Evolutionary conservation across 2,113 vertebrate genomes (phyloP), one percentile per base, ranked within the genome.

Genomic region (Dromiciops gliroides): DNA sequence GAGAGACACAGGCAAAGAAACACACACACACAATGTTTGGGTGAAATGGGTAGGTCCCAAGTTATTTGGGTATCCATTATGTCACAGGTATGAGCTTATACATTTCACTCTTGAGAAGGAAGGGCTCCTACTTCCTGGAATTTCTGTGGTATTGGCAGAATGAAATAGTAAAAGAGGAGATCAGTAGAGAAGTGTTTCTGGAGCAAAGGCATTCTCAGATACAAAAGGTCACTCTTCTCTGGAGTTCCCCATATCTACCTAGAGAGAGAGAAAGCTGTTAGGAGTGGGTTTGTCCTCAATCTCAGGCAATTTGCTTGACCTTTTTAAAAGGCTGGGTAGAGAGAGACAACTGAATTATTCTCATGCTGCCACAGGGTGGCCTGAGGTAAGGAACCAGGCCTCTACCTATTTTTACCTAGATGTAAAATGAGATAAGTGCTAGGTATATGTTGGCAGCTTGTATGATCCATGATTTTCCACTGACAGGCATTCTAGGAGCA

Each of bases 371-470:
- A 19, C 44, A 16, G 67, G 16, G 37, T 75, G 5, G 16, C 67
- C 67, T 75, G 67, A 75, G 67, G 83, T 60, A 60, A 83, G 89
- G 56, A 2, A 94, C 22, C 49, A 48, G 49, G 83, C 31, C 51
- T n/a, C 56, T 75, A 51, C 67, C 48, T 91, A 37, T 49, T 88
- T 88, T 52, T 25, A n/a, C 25, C 2, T 24, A 67, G 89, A 91
- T 92, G 47, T 8, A 94, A 50, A 91, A 90, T 95, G 28, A 28
- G 93, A 50, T 92, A 67, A 50, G 22, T 67, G 22, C 60, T 3
- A 2, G 10, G 10, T 49, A 91, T 92, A 48, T 56, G 89, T n/a
- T 49, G 48, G 83, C 25, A 5, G 56, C 12, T 3, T 24, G 50
- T 89, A 53, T 51, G 44, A 83, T 56, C 92, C 51, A 26, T 48